Base-by-base conservation (phyloP, 1,140 invertebrate species). In the Aradophagus sp. region DNA sequence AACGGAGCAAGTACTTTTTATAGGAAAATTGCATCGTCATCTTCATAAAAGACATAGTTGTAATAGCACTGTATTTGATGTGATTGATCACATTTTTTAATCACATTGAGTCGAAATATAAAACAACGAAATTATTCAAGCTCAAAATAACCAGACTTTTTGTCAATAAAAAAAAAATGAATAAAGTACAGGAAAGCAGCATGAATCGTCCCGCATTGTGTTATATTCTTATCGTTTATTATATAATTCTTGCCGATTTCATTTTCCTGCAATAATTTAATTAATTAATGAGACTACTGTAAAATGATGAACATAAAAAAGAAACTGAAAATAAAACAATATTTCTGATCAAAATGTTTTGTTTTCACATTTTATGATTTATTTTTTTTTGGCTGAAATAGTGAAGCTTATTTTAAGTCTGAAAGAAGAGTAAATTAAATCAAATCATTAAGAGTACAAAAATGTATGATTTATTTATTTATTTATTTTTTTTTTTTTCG, bases 211-310 rank as follows among this genome's bases (percentile, higher is more conserved):
- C 70, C 62, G 71, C 69, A 80, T 67, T 65, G 72, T 73, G 77
- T 77, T 78, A 76, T 61, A 71, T 44, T 74, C 74, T 75, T 76
- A 71, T 77, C 67, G 41, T 78, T 58, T 74, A 62, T 48, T 81
- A 44, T 76, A 78, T 74, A 73, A 79, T 73, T 79, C 80, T 81
- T 83, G 74, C 65, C 73, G 63, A 79, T 80, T 74, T 79, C 76
- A 81, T 80, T 73, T 75, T 77, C 75, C 70, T 80, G 50, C 74
- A 77, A 50, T 80, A 77, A 62, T 78, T 78, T 74, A 75, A 72
- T 78, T 74, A 75, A 72, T 75, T 77, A 76, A 58, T 75, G 75
- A 75, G 67, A 77, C 75, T 61, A 77, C 58, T 82, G 77, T 81
- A 78, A 80, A 80, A 81, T 63, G 44, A 71, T 58, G 55, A 77